phyloP scores from a whole-genome alignment of 2,888 invertebrate genomes.

The Bombyx huttoni region DNA sequence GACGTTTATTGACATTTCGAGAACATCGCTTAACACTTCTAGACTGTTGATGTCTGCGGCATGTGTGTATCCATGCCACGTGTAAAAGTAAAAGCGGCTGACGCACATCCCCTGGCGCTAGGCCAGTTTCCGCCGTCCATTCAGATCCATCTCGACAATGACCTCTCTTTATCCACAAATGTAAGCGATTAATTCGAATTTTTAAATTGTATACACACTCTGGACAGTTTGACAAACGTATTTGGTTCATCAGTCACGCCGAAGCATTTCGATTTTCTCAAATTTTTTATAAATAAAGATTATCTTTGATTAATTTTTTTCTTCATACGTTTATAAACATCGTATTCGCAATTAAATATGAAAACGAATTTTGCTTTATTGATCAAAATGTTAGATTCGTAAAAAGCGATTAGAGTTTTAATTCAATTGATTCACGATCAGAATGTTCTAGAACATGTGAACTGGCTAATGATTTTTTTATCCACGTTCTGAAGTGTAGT shows the following conservation, averaged over 20 bases:
- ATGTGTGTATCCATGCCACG: constrained; percentile 12
- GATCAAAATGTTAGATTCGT: too few relatives aligned
- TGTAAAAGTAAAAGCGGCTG: constrained; percentile 36
- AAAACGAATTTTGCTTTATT: too few relatives aligned
- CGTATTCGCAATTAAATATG: too few relatives aligned
- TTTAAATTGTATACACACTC: not conserved
- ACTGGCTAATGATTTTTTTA: too few relatives aligned
- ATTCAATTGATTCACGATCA: too few relatives aligned
- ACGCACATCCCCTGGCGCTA: constrained; percentile 51
- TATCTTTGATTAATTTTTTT: too few relatives aligned
- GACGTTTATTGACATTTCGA: too few relatives aligned
- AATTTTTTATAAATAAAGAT: not conserved
- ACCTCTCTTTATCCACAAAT: constrained; percentile 44
- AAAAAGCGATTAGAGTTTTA: too few relatives aligned
- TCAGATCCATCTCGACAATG: constrained; percentile 60
- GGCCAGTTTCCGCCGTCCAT: constrained; percentile 60
- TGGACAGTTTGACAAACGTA: not conserved
- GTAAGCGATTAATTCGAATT: constrained; percentile 4
- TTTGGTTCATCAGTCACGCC: not conserved
- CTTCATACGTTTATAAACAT: too few relatives aligned
- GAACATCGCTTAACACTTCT: constrained; percentile 5
- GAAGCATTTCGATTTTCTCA: not conserved
- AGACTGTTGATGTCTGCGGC: constrained; percentile 4
- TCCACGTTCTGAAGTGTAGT: too few relatives aligned
- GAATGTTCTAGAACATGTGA: too few relatives aligned